Conservation (phyloP, 2,888 invertebrate genomes). For the Cheilosia grossa region DNA sequence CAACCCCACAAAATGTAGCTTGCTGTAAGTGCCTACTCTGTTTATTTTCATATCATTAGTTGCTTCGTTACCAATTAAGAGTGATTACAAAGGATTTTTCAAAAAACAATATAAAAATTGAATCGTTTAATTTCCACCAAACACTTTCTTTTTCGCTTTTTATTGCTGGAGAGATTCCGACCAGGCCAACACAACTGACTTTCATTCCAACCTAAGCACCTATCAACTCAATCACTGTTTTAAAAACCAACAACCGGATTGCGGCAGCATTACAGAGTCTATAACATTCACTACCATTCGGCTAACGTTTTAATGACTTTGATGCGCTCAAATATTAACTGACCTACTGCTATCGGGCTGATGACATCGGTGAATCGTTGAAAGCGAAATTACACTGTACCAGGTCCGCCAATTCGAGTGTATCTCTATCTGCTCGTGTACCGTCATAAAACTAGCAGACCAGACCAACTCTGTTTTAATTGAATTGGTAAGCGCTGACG, state of each 20-base stretch:
- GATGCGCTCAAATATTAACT: conserved; percentile 28
- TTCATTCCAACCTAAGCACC: conserved; percentile 15
- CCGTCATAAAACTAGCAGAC: conserved; percentile 10
- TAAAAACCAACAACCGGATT: neutral
- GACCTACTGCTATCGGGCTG: conserved; percentile 24
- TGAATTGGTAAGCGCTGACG: conserved; percentile 6
- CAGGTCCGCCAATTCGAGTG: neutral
- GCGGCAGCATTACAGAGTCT: conserved; percentile 7
- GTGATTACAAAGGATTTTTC: neutral
- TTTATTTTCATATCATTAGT: neutral
- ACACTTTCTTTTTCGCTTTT: conserved; percentile 27
- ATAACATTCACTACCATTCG: neutral
- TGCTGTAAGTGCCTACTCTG: too few relatives aligned
- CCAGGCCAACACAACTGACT: conserved; percentile 17
- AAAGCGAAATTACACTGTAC: conserved; percentile 11
- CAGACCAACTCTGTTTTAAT: conserved; percentile 6
- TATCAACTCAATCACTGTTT: conserved; percentile 1
- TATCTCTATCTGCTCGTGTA: neutral
- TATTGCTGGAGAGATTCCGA: neutral
- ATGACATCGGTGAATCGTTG: conserved; percentile 15
- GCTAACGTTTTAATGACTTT: conserved; percentile 12
- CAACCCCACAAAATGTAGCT: too few relatives aligned
- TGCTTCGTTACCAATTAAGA: neutral
- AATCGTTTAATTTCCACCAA: conserved; percentile 1
- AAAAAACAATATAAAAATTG: neutral